Evolutionary conservation across 2,113 vertebrate genomes (phyloP).

Genomic region (Cathartes aura): DNA sequence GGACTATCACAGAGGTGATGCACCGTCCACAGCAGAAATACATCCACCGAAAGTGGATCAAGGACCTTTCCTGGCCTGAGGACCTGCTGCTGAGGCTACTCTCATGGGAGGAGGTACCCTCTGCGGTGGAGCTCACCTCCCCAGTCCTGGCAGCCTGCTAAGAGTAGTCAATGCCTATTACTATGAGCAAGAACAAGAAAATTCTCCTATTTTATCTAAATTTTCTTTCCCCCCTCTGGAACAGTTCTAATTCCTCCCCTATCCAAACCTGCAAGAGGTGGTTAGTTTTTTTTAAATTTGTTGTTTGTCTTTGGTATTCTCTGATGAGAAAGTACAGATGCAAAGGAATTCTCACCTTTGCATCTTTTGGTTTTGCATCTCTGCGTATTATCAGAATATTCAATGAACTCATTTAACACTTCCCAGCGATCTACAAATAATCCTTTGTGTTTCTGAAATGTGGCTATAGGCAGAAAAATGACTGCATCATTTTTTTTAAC

Average conservation of each 20-base stretch:
- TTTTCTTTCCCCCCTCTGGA: not conserved
- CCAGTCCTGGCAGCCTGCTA: not conserved
- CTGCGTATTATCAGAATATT: slow-evolving; percentile 62
- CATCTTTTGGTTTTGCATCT: slow-evolving; percentile 44
- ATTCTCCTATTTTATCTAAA: not conserved
- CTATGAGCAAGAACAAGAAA: not conserved
- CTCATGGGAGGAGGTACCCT: not conserved
- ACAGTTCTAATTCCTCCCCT: not conserved
- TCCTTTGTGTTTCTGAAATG: slow-evolving; percentile 60
- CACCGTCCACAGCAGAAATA: not conserved
- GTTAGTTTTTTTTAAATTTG: not conserved
- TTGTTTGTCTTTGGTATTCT: slow-evolving; percentile 33
- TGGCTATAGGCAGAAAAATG: slow-evolving; percentile 55
- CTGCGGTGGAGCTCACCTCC: not conserved
- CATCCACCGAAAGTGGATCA: not conserved
- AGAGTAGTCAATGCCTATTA: not conserved
- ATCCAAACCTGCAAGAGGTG: not conserved
- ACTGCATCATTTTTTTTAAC: slow-evolving; percentile 48
- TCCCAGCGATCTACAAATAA: slow-evolving; percentile 67
- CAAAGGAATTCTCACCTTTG: slow-evolving; percentile 36
- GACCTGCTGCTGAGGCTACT: not conserved
- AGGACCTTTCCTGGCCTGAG: not conserved
- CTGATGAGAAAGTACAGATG: slow-evolving; percentile 32
- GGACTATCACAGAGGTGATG: not conserved
- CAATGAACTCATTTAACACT: slow-evolving; percentile 69